Evolutionary conservation across 2,888 invertebrate genomes (phyloP).

Genomic region (Pyrocoelia pectoralis): DNA sequence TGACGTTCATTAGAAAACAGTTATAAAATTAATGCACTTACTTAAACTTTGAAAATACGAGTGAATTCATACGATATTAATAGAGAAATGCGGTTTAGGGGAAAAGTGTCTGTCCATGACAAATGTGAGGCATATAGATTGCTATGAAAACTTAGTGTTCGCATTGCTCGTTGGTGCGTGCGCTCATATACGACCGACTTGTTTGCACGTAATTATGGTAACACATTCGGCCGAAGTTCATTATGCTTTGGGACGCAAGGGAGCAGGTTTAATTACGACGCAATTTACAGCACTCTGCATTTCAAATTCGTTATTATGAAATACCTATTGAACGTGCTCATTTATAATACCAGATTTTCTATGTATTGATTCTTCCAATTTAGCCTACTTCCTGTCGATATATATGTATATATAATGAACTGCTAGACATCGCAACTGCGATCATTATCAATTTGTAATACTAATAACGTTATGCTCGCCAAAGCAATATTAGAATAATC

Average conservation of each 20-base stretch:
- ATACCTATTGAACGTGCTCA: constrained; percentile 28
- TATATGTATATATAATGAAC: no score
- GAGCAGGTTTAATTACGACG: constrained; percentile 52
- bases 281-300: constrained; percentile 53
- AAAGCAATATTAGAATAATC: no score
- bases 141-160: constrained; percentile 36
- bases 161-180: constrained; percentile 44
- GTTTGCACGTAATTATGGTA: constrained; percentile 57
- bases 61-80: no score
- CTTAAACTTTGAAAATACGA: no score
- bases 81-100: not conserved
- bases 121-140: constrained; percentile 45
- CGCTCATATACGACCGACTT: constrained; percentile 49
- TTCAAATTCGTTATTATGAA: constrained; percentile 47
- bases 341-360: not conserved
- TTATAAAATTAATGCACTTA: not conserved
- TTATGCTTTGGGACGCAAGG: constrained; percentile 47
- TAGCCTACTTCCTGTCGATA: no score
- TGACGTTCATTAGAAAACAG: not conserved
- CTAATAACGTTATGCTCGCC: no score
- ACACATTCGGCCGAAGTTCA: constrained; percentile 53
- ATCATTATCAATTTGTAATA: no score
- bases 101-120: constrained; percentile 42
- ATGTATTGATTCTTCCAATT: not conserved
- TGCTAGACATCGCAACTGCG: no score